A percentile compares a stretch with the other conserved stretches of the same genome.
phyloP scores from a whole-genome alignment of 2,797 vertebrate genomes.

The Miichthys miiuy region DNA sequence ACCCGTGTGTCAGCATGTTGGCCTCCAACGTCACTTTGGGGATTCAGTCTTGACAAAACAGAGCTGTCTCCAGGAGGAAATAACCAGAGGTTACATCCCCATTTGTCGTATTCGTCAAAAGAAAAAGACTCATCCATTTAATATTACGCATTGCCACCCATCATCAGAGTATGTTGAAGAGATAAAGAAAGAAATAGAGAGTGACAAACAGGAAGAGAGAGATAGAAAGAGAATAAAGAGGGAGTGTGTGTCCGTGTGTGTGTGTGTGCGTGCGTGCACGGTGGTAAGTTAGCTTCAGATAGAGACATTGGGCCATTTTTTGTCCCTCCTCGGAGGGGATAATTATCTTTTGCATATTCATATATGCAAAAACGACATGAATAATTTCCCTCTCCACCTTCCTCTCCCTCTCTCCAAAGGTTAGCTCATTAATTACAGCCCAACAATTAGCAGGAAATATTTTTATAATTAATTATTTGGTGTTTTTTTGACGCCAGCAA shows the following conservation, averaged over 20 bases:
- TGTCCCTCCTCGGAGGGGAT: constrained; percentile 79
- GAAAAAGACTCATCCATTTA: constrained; percentile 61
- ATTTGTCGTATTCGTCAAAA: constrained; percentile 57
- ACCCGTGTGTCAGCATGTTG: constrained; percentile 71
- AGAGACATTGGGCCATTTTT: constrained; percentile 80
- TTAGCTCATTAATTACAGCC: constrained; percentile 87
- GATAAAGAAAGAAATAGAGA: constrained; percentile 45
- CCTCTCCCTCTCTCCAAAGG: constrained; percentile 85
- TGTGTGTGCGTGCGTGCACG: constrained; percentile 21
- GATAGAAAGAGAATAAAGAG: constrained; percentile 43
- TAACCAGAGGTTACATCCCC: constrained; percentile 72
- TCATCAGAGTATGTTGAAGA: constrained; percentile 65
- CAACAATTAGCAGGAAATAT: constrained; percentile 85
- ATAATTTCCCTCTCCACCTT: constrained; percentile 81
- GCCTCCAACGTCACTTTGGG: constrained; percentile 58
- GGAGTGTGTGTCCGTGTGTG: constrained; percentile 1
- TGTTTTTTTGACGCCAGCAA: constrained; percentile 57
- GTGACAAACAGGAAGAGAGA: constrained; percentile 61
- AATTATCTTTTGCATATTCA: constrained; percentile 85
- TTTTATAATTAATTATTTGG: constrained; percentile 82
- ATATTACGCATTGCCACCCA: constrained; percentile 69
- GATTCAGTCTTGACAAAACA: constrained; percentile 64
- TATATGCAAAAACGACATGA: constrained; percentile 82
- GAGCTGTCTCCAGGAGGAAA: constrained; percentile 61
- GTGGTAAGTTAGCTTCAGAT: constrained; percentile 64